Conservation (phyloP, 2,797 vertebrate genomes). For the Pseudotriccus pelzelni region DNA sequence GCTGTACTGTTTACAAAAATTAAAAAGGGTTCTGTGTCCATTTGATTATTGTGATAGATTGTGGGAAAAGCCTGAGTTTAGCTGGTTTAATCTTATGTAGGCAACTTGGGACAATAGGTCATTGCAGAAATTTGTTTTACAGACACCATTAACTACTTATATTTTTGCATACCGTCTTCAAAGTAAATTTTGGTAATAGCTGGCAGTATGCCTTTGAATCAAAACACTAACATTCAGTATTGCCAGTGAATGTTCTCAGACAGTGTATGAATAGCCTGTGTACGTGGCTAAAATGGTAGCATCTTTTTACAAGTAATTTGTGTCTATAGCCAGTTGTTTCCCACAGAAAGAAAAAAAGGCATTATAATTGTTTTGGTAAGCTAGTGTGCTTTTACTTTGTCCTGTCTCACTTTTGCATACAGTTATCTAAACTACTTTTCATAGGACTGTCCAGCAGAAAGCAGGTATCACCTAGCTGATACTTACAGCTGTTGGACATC, state of each 20-base stretch:
- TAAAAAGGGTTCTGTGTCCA: not conserved
- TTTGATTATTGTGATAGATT: not conserved
- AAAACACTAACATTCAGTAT: not conserved
- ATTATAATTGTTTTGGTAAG: not conserved
- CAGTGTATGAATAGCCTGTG: not conserved
- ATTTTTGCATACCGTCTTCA: not conserved
- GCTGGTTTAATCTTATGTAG: not conserved
- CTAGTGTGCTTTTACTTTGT: not conserved
- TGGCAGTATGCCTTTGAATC: not conserved
- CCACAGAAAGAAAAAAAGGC: not conserved
- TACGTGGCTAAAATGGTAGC: not conserved
- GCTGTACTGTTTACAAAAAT: not conserved
- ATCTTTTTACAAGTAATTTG: not conserved
- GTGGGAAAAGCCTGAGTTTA: not conserved
- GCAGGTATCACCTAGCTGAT: not conserved
- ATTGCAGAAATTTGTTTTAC: not conserved
- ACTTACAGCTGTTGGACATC: not conserved
- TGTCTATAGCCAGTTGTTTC: not conserved
- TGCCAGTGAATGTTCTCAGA: not conserved
- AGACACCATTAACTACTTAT: not conserved
- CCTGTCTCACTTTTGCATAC: not conserved
- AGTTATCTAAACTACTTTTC: not conserved
- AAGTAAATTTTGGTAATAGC: not conserved
- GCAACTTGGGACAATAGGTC: not conserved
- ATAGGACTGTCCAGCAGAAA: not conserved